These are phyloP conservation scores for Esperia sulphurella DNA, from an alignment of 2,888 invertebrate genomes.

Conservation along the genomic window DNA sequence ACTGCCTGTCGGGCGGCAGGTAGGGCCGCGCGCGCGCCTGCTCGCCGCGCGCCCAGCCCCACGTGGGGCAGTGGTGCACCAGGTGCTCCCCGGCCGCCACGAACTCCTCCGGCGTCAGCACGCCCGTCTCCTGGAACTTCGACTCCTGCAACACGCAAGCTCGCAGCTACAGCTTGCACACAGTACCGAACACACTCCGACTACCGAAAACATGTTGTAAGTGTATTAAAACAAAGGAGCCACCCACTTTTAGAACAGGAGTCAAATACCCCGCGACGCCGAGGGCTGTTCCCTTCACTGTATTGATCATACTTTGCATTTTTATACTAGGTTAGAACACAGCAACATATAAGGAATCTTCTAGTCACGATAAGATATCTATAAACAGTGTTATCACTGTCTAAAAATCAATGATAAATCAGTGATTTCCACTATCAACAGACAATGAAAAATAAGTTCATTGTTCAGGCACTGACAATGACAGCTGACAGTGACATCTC, in stretches of 20 bases:
- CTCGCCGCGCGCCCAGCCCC: conserved; percentile 98
- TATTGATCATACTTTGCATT: conserved; percentile 98
- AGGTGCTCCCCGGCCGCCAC: conserved; percentile 99
- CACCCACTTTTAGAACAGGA: conserved; percentile 93
- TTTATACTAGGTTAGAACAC: conserved; percentile 13
- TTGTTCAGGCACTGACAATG: too few species aligned
- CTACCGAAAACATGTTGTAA: too few species aligned
- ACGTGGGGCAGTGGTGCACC: conserved; percentile 99
- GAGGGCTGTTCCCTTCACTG: conserved; percentile 96
- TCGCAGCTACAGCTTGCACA: too few species aligned
- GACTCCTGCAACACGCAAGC: conserved; percentile 87
- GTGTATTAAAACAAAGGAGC: not conserved
- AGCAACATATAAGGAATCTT: too few species aligned
- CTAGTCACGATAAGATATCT: too few species aligned
- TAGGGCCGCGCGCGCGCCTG: conserved; percentile 92
- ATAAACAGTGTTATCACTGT: too few species aligned
- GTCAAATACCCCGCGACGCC: conserved; percentile 98
- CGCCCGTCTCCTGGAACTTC: conserved; percentile 98
- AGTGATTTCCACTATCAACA: too few species aligned
- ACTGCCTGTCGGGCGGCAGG: conserved; percentile 97
- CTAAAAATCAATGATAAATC: too few species aligned
- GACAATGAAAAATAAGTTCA: too few species aligned
- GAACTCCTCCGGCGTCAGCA: conserved; percentile 99
- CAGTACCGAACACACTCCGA: too few species aligned
- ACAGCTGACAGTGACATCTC: too few species aligned